Percentiles rank a stretch among this genome's conserved stretches.
These are phyloP conservation scores for Octodonta nipae DNA, from an alignment of 2,888 invertebrate species.

Conservation along the genomic window DNA sequence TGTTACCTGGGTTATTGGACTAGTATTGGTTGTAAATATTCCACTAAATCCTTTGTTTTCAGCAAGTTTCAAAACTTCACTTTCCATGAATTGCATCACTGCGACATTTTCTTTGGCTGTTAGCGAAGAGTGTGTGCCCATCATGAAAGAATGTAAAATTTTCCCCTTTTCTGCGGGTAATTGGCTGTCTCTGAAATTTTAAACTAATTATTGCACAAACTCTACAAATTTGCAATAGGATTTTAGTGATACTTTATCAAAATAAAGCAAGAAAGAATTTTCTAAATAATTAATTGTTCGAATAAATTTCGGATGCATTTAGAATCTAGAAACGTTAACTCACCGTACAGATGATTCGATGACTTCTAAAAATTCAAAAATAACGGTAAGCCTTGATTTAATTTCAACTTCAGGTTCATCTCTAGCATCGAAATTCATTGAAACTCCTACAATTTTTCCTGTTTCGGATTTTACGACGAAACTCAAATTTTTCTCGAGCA, in stretches of 20 bases:
- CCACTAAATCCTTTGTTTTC: conserved; percentile 49
- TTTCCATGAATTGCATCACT: conserved; percentile 66
- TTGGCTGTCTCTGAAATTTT: conserved; percentile 37
- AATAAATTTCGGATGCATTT: no score
- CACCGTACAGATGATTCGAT: conserved; percentile 62
- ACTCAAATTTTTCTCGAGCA: conserved; percentile 59
- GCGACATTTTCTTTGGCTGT: conserved; percentile 62
- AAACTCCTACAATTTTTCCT: conserved; percentile 48
- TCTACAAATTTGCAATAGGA: no score
- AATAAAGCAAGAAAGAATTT: no score
- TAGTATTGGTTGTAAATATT: conserved; percentile 77
- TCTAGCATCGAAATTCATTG: conserved; percentile 67
- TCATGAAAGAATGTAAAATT: conserved; percentile 75
- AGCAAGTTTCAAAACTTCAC: conserved; percentile 56
- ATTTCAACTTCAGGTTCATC: conserved; percentile 65
- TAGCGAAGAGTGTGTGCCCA: conserved; percentile 59
- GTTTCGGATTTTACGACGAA: conserved; percentile 48
- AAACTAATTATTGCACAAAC: no score
- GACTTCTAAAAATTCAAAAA: conserved; percentile 66
- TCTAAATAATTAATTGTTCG: no score
- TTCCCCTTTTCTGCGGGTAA: conserved; percentile 52
- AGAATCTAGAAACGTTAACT: no score
- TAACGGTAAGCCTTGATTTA: conserved; percentile 52
- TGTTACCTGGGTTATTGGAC: conserved; percentile 69
- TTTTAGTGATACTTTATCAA: no score